Evolutionary conservation across 2,113 vertebrate species (phyloP).

Genomic region (Apaloderma vittatum): DNA sequence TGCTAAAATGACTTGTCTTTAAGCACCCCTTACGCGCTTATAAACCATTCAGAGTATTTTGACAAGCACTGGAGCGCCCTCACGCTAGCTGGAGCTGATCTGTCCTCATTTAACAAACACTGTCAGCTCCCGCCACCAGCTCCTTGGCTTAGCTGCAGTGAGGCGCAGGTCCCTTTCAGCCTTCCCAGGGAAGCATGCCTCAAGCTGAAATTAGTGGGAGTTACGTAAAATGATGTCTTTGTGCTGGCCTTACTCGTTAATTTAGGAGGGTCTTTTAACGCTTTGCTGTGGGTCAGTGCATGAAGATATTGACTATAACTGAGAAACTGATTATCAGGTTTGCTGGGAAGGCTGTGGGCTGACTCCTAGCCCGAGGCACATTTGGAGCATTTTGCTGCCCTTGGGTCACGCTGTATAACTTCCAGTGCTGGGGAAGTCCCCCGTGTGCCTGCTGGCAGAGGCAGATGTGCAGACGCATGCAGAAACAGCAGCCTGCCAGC

Average conservation of each 20-base stretch:
- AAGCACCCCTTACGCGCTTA: not conserved
- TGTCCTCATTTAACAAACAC: not conserved
- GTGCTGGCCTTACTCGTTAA: not conserved
- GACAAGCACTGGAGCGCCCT: not conserved
- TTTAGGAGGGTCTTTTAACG: not conserved
- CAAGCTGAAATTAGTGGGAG: not conserved
- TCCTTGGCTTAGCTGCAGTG: not conserved
- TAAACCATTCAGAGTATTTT: not conserved
- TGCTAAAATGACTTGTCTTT: not conserved
- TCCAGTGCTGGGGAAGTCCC: not conserved
- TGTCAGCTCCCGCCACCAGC: not conserved
- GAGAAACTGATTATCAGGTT: not conserved
- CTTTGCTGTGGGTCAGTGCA: not conserved
- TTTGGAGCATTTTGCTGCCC: not conserved
- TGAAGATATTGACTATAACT: not conserved
- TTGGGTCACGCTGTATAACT: accelerated
- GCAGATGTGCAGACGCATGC: accelerated
- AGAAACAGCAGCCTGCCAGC: not conserved
- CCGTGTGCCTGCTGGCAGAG: not conserved
- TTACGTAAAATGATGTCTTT: not conserved
- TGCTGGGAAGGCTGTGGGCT: not conserved
- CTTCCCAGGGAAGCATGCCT: not conserved
- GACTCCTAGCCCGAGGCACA: not conserved
- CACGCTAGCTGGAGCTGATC: not conserved
- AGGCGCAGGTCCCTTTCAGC: not conserved